Base-by-base conservation (phyloP, 2,888 invertebrate genomes). In the Sminthurides aquaticus region DNA sequence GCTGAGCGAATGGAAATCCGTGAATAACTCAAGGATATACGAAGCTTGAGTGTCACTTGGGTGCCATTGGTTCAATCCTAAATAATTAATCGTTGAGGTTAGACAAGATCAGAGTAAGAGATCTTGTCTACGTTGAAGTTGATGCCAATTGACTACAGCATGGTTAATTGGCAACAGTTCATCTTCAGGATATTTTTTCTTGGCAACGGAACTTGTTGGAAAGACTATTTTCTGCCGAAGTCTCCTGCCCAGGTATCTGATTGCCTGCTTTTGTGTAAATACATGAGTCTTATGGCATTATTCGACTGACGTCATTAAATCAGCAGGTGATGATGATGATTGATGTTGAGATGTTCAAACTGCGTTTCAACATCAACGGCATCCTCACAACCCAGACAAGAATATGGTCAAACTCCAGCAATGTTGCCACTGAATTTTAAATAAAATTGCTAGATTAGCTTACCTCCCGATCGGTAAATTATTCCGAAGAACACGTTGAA, bases 291-390 rank as follows among this genome's bases (percentile, higher is more conserved):
- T 85, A 71, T 91, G 90, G 71, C 92, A 91, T 76, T 97, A 97
- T 79, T 95, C 87, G 27, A 98, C 80, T 48, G 94, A 93, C 0
- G 92, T 88, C 0, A 87, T 86, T 79, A 97, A 86, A 76, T 87
- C 67, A 99, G 79, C 74, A 89, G 96, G 81, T 92, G 97, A 81
- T 89, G 91, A 60, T 88, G 89, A 77, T 89, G 87, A 80, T 95
- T 97, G 55, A 88, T 86, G 66, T 91, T 94, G 49, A 85, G 27
- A 99, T 87, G 79, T 90, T 89, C 0, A 98, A 98, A 76, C 97
- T 87, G 8, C 95, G 95, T 62, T 93, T 83, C 60, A 99, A 80
- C 99, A 99, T 99, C 57, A 99, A 88, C 0, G 99, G 99, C 94
- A 99, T 97, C 76, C 96, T 87, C 76, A 67, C 80, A 79, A 71